Evolutionary conservation across 2,113 vertebrate genomes (phyloP), one percentile per base, ranked within the genome.

Genomic region (Pedetes capensis): DNA sequence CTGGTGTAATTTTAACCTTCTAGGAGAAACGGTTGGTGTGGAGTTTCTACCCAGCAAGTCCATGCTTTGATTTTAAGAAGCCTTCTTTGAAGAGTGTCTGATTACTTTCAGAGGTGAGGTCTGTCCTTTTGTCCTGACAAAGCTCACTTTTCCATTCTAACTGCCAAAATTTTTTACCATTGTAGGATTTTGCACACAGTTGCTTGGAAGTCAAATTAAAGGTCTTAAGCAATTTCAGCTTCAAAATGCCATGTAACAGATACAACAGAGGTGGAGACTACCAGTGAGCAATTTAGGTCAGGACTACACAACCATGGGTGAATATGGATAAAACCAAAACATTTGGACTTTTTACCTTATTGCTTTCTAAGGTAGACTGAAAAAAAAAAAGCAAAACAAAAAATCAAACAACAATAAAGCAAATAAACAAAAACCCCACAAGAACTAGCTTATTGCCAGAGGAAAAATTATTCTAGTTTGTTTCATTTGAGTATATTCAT

Each of bases 121-220:
- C 47, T 95, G 61, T 90, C 85, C 80, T 93, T 97, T 97, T 96
- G 93, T 97, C 84, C 95, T 79, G 63, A 74, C 55, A 82, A 87
- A 81, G 23, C 74, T 93, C 85, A 96, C 87, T 96, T 97, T 96
- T 96, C 93, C 93, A 66, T 96, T 76, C 81, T 61, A 39, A 78
- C 55, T 93, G 95, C 95, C 93, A 96, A 89, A 17, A 34, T 59
- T 84, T 96, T 80, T 96, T 61, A 51, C 86, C 84, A 90, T 90
- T 86, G 76, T 96, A 47, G 79, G 84, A 93, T 94, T 96, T 94
- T 96, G 95, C 76, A 93, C 80, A 61, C 90, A 42, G 32, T 86
- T 96, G 75, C 86, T 95, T 95, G 49, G 61, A 94, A 96, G 93
- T 95, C 75, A 95, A 96, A 96, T 95, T 87, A 90, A 97, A 95